Evolutionary conservation across 2,113 vertebrate genomes (phyloP), one percentile per base, ranked within the genome.

Genomic region (Lucifuga dentata): DNA sequence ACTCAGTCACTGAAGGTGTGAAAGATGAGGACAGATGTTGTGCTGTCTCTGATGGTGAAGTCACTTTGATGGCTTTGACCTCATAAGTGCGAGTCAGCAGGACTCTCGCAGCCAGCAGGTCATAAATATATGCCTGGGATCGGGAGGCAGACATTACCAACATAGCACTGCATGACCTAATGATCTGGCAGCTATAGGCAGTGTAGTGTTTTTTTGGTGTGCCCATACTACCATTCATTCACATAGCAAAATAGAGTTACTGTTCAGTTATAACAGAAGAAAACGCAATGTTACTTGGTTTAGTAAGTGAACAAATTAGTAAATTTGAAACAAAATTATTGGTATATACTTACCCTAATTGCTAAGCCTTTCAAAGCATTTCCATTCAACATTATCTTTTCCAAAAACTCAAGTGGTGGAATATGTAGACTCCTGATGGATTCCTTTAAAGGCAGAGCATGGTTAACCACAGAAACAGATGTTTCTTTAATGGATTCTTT

Each of bases 21-120:
- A 90, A 89, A 84, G 83, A 86, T 80, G 88, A 91, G 86, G 84
- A 90, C 86, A 91, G 87, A 90, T 85, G 87, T 85, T 85, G 71
- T 85, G 85, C 78, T 87, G 86, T 88, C 80, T 85, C 80, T 68
- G 67, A 41, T 46, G 80, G 72, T 91, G 87, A 91, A 81, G 86
- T 90, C 89, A 91, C 88, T 85, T 84, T 81, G 89, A 90, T 86
- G 84, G 75, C 84, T 84, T 85, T 92, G 90, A 91, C 86, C 85
- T 92, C 90, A 90, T 80, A 53, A n/a, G 48, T 46, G 23, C 81
- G 41, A 86, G 79, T 90, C 84, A 88, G 88, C 86, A 85, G 81
- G 81, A 70, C 71, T 63, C 68, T 78, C 33, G 40, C 81, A 86
- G 84, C 83, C 89, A 87, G 80, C 83, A 83, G 85, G 85, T 86